Base-by-base conservation (phyloP, 2,797 vertebrate species). In the Lepilemur septentrionalis region DNA sequence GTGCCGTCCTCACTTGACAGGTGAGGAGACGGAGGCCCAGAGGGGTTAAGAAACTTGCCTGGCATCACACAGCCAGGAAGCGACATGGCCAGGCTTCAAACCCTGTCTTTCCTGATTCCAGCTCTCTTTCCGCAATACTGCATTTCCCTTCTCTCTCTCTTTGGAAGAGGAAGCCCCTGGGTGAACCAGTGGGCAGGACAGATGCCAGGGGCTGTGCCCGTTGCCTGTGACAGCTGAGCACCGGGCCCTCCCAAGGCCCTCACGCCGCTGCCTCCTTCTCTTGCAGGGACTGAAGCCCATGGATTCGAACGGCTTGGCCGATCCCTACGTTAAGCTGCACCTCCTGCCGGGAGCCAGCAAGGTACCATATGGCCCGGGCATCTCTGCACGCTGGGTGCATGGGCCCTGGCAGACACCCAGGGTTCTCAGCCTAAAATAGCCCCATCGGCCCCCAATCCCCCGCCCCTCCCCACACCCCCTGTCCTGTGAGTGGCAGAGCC, bases 291-390 rank as follows among this genome's bases (percentile, higher is more conserved):
- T 99, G 59, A 99, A 99, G 97, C 99, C 99, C 0, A 99, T 99
- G 99, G 99, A 99, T 97, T 99, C 99, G 8, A 99, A 99, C 0
- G 99, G 99, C 46, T 98, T 99, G 38, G 99, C 99, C 0, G 99
- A 99, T 98, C 99, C 99, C 0, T 99, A 99, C 0, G 99, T 99
- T n/a, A 99, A 99, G 93, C 98, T 99, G 90, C 99, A 99, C 96
- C 99, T 99, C 94, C 94, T 99, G 97, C 99, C 99, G 0, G 99
- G 99, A 95, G 99, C 99, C 98, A 99, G 99, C 98, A 99, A 99
- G 99, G 99, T 99, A 99, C 98, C 83, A 95, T 81, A 59, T 86
- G 91, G 90, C 83, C 89, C 23, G 63, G 35, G 69, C 87, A 69
- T 87, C 72, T 82, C 17, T 0, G 73, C 72, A 50, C 25, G 32